Conservation (phyloP, 2,113 vertebrate species). For the Oryzias celebensis region DNA sequence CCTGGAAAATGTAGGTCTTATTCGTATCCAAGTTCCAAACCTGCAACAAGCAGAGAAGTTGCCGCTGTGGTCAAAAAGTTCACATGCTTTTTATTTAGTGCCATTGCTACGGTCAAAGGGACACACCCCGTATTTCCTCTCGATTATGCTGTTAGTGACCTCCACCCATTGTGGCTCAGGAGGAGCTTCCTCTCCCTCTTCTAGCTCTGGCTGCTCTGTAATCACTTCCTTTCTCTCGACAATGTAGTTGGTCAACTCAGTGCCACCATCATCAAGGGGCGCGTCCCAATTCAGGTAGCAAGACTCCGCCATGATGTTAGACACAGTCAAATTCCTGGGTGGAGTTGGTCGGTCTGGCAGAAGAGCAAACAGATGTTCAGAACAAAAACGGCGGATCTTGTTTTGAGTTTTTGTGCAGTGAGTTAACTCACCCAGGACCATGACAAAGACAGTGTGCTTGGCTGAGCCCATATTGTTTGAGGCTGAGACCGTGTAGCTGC, state of each 20-base stretch:
- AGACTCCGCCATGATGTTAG: constrained; percentile 90
- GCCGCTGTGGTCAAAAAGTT: not conserved
- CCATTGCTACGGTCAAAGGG: not conserved
- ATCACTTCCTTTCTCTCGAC: constrained; percentile 85
- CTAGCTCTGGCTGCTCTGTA: constrained; percentile 53
- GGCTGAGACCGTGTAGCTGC: constrained; percentile 85
- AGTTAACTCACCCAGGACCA: constrained; percentile 86
- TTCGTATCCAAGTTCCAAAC: constrained; percentile 89
- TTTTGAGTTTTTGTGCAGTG: not conserved
- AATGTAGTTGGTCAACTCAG: constrained; percentile 94
- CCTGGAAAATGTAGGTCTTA: constrained; percentile 88
- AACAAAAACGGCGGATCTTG: not conserved
- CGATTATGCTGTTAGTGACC: constrained; percentile 86
- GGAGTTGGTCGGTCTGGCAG: constrained; percentile 89
- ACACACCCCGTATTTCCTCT: constrained; percentile 87
- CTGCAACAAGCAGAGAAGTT: constrained; percentile 63
- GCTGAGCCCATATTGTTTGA: constrained; percentile 90
- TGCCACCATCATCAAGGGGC: constrained; percentile 91
- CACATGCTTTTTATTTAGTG: not conserved
- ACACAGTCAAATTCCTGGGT: constrained; percentile 88
- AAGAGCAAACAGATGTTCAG: not conserved
- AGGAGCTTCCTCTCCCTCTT: constrained; percentile 59
- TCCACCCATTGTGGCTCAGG: constrained; percentile 88
- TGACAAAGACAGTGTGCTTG: constrained; percentile 82
- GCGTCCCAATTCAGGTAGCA: constrained; percentile 91